Evolutionary conservation across 2,888 invertebrate species (phyloP).

Genomic region (Scrobipalpa costella): DNA sequence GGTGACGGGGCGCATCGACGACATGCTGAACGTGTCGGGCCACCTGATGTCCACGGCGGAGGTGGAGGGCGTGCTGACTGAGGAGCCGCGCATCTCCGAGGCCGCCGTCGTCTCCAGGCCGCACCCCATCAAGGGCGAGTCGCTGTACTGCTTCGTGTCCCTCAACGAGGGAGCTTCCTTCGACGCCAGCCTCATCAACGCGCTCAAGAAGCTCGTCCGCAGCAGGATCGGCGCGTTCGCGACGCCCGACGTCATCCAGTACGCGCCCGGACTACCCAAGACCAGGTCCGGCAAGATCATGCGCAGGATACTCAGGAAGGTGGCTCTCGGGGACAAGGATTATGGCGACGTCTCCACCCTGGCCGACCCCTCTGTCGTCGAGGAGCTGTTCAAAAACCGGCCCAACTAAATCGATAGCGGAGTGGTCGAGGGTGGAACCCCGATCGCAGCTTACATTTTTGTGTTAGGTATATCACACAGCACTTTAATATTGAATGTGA

Average conservation of each 20-base stretch:
- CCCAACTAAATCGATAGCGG: slow-evolving; percentile 62
- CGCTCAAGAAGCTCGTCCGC: slow-evolving; percentile 90
- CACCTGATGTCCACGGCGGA: slow-evolving; percentile 99
- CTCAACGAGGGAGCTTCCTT: slow-evolving; percentile 89
- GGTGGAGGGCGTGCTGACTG: slow-evolving; percentile 90
- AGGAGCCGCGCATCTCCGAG: slow-evolving; percentile 90
- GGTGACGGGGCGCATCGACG: slow-evolving; percentile 98
- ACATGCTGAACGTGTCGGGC: slow-evolving; percentile 99
- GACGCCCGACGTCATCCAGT: slow-evolving; percentile 95
- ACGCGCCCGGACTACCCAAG: slow-evolving; percentile 96
- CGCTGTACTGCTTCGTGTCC: slow-evolving; percentile 97
- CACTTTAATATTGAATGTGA: slow-evolving; percentile 2
- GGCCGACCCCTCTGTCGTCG: slow-evolving; percentile 95
- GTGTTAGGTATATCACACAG: not conserved
- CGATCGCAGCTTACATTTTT: not conserved
- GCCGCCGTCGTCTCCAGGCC: slow-evolving; percentile 98
- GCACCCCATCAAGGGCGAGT: slow-evolving; percentile 97
- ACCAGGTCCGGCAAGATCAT: slow-evolving; percentile 99
- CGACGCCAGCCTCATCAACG: slow-evolving; percentile 84
- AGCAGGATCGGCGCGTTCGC: slow-evolving; percentile 98
- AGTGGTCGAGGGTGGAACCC: not conserved
- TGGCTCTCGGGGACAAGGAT: slow-evolving; percentile 93
- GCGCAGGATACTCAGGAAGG: slow-evolving; percentile 95
- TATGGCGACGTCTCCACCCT: slow-evolving; percentile 97
- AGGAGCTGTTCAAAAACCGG: slow-evolving; percentile 87